Conservation (phyloP, 37 sponge, comb jelly and placozoan genomes). For the Bolinopsis microptera region DNA sequence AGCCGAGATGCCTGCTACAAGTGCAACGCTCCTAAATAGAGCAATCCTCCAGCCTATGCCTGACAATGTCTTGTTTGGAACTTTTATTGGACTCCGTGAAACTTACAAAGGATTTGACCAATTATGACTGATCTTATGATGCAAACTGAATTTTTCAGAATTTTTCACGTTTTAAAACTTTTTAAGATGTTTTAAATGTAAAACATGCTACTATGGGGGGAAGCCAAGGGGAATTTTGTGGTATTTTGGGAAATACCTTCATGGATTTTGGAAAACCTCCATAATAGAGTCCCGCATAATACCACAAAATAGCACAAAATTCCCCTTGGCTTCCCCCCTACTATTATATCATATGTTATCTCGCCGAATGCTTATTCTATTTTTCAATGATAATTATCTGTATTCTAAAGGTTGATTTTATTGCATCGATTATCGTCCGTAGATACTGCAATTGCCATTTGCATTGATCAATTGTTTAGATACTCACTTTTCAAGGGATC, state of each 20-base stretch:
- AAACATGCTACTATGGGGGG: neutral
- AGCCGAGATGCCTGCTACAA: slow-evolving; percentile 26
- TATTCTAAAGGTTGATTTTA: neutral
- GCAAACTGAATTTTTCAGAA: neutral
- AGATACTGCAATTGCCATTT: too few relatives aligned
- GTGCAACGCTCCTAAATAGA: slow-evolving; percentile 28
- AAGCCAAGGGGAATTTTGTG: too few relatives aligned
- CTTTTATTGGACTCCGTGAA: neutral
- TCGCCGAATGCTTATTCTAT: neutral
- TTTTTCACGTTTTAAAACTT: neutral
- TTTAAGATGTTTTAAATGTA: neutral
- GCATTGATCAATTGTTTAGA: too few relatives aligned
- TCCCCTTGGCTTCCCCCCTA: too few relatives aligned
- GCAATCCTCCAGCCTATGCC: neutral
- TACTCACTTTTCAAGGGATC: too few relatives aligned
- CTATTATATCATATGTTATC: neutral
- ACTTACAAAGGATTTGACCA: neutral
- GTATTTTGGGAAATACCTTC: too few relatives aligned
- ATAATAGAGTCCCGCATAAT: too few relatives aligned
- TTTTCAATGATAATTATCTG: neutral
- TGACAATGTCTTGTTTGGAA: too few relatives aligned
- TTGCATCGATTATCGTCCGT: too few relatives aligned
- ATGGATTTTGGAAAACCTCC: too few relatives aligned
- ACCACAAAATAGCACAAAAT: too few relatives aligned
- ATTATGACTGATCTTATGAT: too few relatives aligned